Evolutionary conservation across 2,797 vertebrate species (phyloP), one percentile per base, ranked within the genome.

Genomic region (Heteromormyrus szaboi): DNA sequence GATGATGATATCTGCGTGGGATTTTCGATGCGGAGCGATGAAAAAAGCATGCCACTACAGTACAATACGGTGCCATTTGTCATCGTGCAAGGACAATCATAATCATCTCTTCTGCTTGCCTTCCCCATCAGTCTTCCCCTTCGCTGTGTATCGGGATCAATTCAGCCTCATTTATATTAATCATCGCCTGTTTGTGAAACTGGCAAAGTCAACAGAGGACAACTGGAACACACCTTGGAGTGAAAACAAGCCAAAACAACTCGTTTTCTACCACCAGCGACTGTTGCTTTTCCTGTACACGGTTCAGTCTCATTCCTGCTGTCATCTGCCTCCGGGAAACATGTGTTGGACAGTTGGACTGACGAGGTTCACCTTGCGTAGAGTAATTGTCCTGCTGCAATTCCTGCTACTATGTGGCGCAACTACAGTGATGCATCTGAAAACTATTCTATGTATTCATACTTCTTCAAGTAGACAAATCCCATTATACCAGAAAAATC

Each of bases 91-190:
- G 93, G 96, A 95, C 94, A 96, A 95, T 95, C 94, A 94, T 96
- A 96, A 97, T 97, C 95, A 95, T 94, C 92, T 90, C 89, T 94
- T 93, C 93, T 92, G 89, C 95, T 93, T 93, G 91, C 94, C 93
- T 94, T 91, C 90, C 86, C 93, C 96, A 97, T 97, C 95, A 94
- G 91, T 97, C 95, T 97, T 96, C 93, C 65, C 72, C 90, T 90
- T 93, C 84, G 91, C 92, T 90, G 90, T 92, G 91, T 95, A 97
- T 96, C 96, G 94, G 94, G 95, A 96, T 94, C 94, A 95, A 96
- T 96, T 96, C 95, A 89, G 93, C 88, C 94, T 96, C 95, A 91
- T 97, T 97, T 97, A 94, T 97, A 97, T 96, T 96, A 97, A 96
- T 95, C 90, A 85, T 92, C 92, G 94, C 92, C 93, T 96, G 93